A percentile compares a stretch with the other conserved stretches of the same genome.
phyloP scores from a whole-genome alignment of 2,797 vertebrate species.

The Propithecus deckenii region DNA sequence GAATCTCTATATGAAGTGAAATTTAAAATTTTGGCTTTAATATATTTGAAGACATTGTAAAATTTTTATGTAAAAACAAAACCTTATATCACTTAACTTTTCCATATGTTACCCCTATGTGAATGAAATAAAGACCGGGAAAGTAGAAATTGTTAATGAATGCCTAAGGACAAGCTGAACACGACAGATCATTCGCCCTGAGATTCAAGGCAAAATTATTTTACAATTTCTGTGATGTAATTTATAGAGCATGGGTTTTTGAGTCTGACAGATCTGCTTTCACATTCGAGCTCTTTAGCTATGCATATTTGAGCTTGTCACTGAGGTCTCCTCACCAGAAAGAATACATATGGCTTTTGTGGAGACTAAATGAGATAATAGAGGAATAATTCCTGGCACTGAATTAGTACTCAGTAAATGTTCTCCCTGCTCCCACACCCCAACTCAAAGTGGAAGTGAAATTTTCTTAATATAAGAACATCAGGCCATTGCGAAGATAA shows the following conservation, averaged over 20 bases:
- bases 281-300: background rate
- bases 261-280: background rate
- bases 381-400: background rate
- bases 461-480: conserved; percentile 21
- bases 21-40: conserved; percentile 13
- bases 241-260: background rate
- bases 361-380: background rate
- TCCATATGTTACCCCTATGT: background rate
- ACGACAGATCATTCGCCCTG: background rate
- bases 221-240: background rate
- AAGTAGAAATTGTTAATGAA: conserved; percentile 33
- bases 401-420: background rate
- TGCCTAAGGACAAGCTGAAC: background rate
- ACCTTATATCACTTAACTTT: background rate
- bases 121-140: background rate
- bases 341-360: background rate
- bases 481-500: background rate
- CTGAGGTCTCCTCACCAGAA: background rate
- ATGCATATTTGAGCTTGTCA: background rate
- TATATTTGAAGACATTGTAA: background rate
- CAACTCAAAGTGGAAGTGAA: conserved; percentile 5
- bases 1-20: background rate
- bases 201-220: background rate
- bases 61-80: background rate
- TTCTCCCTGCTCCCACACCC: background rate